Evolutionary conservation across 1,140 invertebrate genomes (phyloP).

Genomic region (Apis laboriosa): DNA sequence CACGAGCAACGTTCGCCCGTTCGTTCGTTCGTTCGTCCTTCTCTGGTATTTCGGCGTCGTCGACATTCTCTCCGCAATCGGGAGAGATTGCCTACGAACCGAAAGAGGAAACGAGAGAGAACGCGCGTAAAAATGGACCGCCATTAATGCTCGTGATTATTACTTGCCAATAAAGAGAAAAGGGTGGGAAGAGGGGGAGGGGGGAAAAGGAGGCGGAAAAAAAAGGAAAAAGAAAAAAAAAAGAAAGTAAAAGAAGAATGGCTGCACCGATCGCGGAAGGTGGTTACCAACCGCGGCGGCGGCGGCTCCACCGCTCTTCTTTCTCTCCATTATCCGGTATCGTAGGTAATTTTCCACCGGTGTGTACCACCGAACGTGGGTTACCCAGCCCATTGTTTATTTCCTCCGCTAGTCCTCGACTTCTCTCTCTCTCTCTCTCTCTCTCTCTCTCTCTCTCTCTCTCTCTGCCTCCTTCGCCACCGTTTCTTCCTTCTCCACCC

Average conservation of each 20-base stretch:
- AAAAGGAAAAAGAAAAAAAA: neutral
- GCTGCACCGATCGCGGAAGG: slow-evolving; percentile 41
- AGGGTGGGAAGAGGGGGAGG: neutral
- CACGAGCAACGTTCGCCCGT: neutral
- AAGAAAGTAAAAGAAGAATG: slow-evolving; percentile 33
- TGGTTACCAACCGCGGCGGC: slow-evolving; percentile 22
- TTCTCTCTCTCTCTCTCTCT: slow-evolving; percentile 18
- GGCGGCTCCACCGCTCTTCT: slow-evolving; percentile 10
- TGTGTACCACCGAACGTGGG: slow-evolving; percentile 57
- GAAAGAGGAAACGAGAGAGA: no score
- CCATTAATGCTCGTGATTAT: slow-evolving; percentile 49
- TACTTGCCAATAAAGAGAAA: slow-evolving; percentile 52
- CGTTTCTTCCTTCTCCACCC: neutral
- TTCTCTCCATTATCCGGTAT: slow-evolving; percentile 53
- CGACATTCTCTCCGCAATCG: no score
- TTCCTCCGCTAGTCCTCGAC: slow-evolving; percentile 60
- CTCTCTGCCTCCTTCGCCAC: neutral
- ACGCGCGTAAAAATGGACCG: slow-evolving; percentile 6
- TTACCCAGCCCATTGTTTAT: slow-evolving; percentile 65
- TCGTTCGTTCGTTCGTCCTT: neutral
- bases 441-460: neutral
- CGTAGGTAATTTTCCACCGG: slow-evolving; percentile 61
- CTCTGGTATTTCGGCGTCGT: neutral
- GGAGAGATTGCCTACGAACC: neutral
- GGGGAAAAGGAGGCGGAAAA: neutral